These are phyloP conservation scores for Catalaphyllia jardinei DNA, from an alignment of 64 coral and sea anemone species.

Conservation along the genomic window DNA sequence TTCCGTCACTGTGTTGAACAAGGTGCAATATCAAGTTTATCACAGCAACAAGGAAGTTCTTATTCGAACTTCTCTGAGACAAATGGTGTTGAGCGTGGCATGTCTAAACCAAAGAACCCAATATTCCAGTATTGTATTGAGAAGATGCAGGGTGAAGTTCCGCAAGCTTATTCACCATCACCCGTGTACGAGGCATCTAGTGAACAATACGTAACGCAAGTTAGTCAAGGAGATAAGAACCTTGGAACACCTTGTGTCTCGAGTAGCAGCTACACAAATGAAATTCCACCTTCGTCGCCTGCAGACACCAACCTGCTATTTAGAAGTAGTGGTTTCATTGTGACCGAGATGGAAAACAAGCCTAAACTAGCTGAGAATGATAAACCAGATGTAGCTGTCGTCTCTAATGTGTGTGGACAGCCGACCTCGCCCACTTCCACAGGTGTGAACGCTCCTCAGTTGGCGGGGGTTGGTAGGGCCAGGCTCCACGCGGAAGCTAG, in stretches of 20 bases:
- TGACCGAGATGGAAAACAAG: background rate
- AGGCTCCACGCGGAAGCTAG: constrained; percentile 72
- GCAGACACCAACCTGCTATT: background rate
- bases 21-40: background rate
- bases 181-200: background rate
- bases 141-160: background rate
- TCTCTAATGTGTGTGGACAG: background rate
- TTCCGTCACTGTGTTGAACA: background rate
- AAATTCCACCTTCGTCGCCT: background rate
- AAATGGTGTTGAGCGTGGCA: background rate
- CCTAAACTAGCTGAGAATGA: background rate
- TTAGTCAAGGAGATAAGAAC: background rate
- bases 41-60: background rate
- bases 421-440: constrained; percentile 9
- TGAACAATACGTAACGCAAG: background rate
- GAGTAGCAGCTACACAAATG: background rate
- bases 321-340: background rate
- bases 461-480: constrained; percentile 73
- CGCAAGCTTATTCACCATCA: background rate
- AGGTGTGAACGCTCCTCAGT: constrained; percentile 9
- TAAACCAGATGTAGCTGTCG: background rate
- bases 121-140: constrained; percentile 16
- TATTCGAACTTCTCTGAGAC: background rate
- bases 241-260: background rate
- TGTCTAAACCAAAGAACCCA: background rate